phyloP scores from a whole-genome alignment of 2,888 invertebrate species.

The Papilio demoleus region DNA sequence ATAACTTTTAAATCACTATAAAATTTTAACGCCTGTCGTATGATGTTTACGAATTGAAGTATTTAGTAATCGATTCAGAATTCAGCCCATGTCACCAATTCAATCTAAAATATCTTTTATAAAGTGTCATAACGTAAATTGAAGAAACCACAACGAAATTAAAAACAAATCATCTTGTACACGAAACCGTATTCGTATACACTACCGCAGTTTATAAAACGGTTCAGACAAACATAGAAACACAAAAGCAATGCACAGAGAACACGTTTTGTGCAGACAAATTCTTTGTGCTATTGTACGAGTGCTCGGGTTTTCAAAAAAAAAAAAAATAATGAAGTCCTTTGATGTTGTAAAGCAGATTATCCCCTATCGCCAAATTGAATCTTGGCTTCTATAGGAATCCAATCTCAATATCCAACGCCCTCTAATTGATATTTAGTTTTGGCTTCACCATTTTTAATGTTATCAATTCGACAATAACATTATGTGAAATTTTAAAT shows the following conservation, averaged over 20 bases:
- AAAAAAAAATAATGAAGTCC: constrained; percentile 37
- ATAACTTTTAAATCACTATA: no score
- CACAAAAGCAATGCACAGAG: constrained; percentile 21
- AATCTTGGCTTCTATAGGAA: constrained; percentile 37
- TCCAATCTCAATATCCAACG: constrained; percentile 11
- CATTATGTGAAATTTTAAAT: no score
- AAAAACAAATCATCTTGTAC: not conserved
- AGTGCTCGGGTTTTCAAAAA: constrained; percentile 25
- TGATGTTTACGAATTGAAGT: no score
- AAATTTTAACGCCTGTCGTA: no score
- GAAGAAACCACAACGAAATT: not conserved
- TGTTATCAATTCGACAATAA: no score
- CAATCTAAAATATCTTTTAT: no score
- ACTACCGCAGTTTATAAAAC: not conserved
- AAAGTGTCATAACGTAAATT: not conserved
- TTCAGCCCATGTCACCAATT: no score
- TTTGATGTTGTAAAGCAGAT: constrained; percentile 30
- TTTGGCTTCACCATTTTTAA: constrained; percentile 8
- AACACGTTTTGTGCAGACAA: constrained; percentile 14
- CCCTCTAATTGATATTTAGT: constrained; percentile 33
- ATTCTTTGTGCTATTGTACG: constrained; percentile 32
- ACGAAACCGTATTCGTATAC: constrained; percentile 2
- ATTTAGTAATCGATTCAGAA: no score
- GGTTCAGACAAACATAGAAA: not conserved
- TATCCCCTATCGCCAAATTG: constrained; percentile 39